A percentile compares a stretch with the other conserved stretches of the same genome.
Evolutionary conservation across 92 coral and sea anemone species (phyloP).

Genomic region (Zoanthus sociatus): DNA sequence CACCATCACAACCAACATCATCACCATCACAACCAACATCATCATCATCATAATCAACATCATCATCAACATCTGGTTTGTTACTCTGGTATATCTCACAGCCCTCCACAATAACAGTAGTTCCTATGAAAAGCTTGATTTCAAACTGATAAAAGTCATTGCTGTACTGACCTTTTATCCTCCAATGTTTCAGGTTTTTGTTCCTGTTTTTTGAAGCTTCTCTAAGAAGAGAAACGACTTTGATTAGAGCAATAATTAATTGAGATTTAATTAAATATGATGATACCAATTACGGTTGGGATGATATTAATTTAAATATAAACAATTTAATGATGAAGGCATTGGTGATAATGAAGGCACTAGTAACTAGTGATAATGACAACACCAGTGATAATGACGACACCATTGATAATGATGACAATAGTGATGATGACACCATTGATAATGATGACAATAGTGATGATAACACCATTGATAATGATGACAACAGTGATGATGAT

Average conservation of each 20-base stretch:
- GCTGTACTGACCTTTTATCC: constrained; percentile 2
- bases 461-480: neutral
- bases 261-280: too few relatives aligned
- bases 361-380: too few relatives aligned
- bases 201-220: constrained; percentile 7
- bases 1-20: too few relatives aligned
- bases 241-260: neutral
- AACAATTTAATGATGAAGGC: too few relatives aligned
- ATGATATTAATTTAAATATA: too few relatives aligned
- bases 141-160: neutral
- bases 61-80: too few relatives aligned
- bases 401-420: neutral
- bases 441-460: neutral
- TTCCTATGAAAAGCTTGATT: neutral
- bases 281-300: neutral
- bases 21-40: too few relatives aligned
- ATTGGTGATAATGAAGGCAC: too few relatives aligned
- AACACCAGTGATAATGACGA: too few relatives aligned
- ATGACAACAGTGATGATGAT: neutral
- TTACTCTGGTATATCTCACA: too few relatives aligned
- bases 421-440: too few relatives aligned
- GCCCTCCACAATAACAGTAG: neutral
- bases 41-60: too few relatives aligned
- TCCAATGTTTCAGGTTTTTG: constrained; percentile 19
- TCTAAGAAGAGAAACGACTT: neutral